Conservation (phyloP, 53 echinoderm and acorn worm species). For the Mesocentrotus franciscanus region DNA sequence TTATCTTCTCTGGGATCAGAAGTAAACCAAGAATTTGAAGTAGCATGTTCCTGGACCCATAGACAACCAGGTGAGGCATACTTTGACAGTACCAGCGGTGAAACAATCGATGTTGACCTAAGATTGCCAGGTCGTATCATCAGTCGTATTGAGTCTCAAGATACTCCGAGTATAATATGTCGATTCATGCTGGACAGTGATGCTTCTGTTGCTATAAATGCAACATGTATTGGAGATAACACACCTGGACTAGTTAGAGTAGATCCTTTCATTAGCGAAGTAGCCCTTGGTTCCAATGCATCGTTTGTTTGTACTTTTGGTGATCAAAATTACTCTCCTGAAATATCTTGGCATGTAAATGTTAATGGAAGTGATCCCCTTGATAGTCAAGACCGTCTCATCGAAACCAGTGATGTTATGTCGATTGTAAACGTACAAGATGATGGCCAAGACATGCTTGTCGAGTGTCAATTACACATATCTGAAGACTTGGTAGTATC, state of each 20-base stretch:
- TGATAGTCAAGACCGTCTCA: neutral
- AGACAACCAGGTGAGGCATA: neutral
- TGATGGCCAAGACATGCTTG: neutral
- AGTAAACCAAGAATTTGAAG: neutral
- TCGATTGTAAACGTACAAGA: neutral
- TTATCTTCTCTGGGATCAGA: neutral
- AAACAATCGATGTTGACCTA: neutral
- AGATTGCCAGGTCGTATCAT: neutral
- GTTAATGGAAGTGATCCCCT: neutral
- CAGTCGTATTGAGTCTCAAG: neutral
- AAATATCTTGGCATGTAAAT: neutral
- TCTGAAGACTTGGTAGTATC: neutral
- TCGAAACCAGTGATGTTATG: neutral
- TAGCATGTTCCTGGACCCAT: neutral
- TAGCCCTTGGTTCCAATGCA: neutral
- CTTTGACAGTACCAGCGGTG: neutral
- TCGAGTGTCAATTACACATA: neutral
- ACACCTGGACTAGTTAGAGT: neutral
- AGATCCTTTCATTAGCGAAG: constrained; percentile 15
- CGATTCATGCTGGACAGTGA: neutral
- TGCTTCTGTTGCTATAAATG: neutral
- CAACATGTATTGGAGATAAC: neutral
- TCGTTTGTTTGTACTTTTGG: neutral
- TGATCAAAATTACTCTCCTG: neutral
- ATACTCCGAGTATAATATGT: neutral